Conservation (phyloP, 2,797 vertebrate species). For the Otolemur crassicaudatus region DNA sequence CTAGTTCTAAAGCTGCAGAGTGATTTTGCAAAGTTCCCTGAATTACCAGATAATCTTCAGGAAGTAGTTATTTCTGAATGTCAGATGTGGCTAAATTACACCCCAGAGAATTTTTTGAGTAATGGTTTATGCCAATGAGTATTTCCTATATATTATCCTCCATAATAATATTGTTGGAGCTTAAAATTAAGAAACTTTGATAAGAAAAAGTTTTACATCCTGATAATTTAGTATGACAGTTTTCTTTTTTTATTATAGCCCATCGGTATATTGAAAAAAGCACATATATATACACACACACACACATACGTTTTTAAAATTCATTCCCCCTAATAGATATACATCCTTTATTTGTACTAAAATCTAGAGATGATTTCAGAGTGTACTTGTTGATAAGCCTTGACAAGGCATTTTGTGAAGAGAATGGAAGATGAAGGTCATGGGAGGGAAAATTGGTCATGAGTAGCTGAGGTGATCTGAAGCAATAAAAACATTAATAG, state of each 20-base stretch:
- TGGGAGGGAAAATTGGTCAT: slow-evolving; percentile 31
- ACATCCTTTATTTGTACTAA: neutral
- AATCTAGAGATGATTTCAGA: slow-evolving; percentile 11
- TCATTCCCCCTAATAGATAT: neutral
- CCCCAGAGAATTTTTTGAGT: neutral
- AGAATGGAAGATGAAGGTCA: slow-evolving; percentile 57
- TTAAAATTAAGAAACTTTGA: neutral
- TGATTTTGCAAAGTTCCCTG: neutral
- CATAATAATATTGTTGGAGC: neutral
- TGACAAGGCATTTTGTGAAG: slow-evolving; percentile 54
- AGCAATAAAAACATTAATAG: slow-evolving; percentile 50
- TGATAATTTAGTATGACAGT: neutral
- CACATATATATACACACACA: neutral
- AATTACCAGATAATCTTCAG: neutral
- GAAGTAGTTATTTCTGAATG: neutral
- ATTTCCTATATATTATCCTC: neutral
- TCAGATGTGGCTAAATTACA: neutral
- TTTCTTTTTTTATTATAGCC: slow-evolving; percentile 15
- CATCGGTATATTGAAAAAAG: neutral
- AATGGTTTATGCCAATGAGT: neutral
- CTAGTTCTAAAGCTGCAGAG: neutral
- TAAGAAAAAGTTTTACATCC: neutral
- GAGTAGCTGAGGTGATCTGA: slow-evolving; percentile 58
- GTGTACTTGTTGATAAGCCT: neutral
- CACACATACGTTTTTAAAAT: neutral